Base-by-base conservation (phyloP, 2,797 vertebrate species). In the Myoxocephalus aenaeus region DNA sequence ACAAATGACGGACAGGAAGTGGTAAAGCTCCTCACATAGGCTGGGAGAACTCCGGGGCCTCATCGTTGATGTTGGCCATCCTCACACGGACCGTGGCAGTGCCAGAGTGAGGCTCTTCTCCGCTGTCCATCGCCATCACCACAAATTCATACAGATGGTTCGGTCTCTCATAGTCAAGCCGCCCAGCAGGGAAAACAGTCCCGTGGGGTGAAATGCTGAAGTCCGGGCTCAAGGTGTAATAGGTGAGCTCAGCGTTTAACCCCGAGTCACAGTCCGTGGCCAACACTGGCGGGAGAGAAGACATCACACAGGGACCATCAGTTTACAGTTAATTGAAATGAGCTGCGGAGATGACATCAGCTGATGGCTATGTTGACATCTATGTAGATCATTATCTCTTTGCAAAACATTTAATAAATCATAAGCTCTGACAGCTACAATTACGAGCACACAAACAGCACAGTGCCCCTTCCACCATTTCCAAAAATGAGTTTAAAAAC, bases 131-230 rank as follows among this genome's bases (percentile, higher is more conserved):
- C 0, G 96, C 97, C 96, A 97, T 95, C 82, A 98, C 90, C 79
- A 97, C 93, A 86, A 98, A 98, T 86, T 98, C 97, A 18, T 97
- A 98, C 20, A 97, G 93, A 90, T 98, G 97, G 86, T 96, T 95
- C 0, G 94, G 95, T 61, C 94, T 92, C 85, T 98, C 97, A 0
- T 96, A 97, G 92, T 98, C 96, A 86, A 98, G 81, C 17, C 57
- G 86, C 32, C 92, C 89, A 3, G 96, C 95, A 0, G 97, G 96
- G 78, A 96, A 98, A 83, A 98, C 86, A 1, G 94, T 96, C 75
- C 97, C 97, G 1, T 96, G 93, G 11, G 96, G 87, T 0, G 96
- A 97, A 61, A 97, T 95, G 76, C 89, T 96, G 87, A 98, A 98
- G 86, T 97, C 96, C 2, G 95, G 94, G 86, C 96, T 97, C 89